Percentiles rank a stretch among this genome's conserved stretches.
Conservation (phyloP, 1,140 invertebrate species). For the Sitodiplosis mosellana region DNA sequence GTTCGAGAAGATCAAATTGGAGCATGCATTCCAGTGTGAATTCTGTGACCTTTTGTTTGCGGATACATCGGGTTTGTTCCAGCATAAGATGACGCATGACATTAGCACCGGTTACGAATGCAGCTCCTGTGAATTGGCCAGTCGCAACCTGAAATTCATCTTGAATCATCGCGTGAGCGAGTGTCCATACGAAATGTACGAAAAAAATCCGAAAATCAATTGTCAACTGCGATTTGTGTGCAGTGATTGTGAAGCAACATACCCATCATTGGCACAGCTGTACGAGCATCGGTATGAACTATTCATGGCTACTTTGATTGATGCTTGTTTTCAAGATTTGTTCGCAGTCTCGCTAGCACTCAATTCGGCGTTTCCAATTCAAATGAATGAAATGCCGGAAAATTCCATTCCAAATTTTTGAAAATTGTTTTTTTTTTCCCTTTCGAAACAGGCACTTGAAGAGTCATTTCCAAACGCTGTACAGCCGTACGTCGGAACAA, state of each 20-base stretch:
- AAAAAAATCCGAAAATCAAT: constrained; percentile 14
- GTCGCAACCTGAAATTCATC: constrained; percentile 29
- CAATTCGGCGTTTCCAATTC: neutral
- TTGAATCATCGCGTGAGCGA: constrained; percentile 33
- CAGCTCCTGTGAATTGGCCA: constrained; percentile 27
- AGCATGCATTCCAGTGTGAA: constrained; percentile 33
- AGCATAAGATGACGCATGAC: constrained; percentile 28
- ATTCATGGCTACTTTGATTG: constrained; percentile 19
- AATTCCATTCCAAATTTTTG: neutral
- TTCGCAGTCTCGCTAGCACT: neutral
- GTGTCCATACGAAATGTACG: constrained; percentile 26
- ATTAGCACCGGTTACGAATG: constrained; percentile 34
- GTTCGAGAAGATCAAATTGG: constrained; percentile 10
- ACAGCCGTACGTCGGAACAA: constrained; percentile 5
- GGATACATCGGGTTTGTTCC: constrained; percentile 26
- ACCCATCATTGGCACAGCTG: constrained; percentile 18
- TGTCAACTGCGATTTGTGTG: constrained; percentile 22
- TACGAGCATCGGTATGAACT: constrained; percentile 23
- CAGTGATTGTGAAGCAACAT: constrained; percentile 27
- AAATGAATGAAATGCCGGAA: neutral
- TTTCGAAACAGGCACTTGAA: neutral
- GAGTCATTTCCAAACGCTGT: neutral
- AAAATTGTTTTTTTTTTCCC: neutral
- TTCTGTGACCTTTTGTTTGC: constrained; percentile 34
- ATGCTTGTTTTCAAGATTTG: neutral